Percentiles rank a stretch among this genome's conserved stretches.
phyloP scores from a whole-genome alignment of 2,113 vertebrate species.

The Elgaria multicarinata region DNA sequence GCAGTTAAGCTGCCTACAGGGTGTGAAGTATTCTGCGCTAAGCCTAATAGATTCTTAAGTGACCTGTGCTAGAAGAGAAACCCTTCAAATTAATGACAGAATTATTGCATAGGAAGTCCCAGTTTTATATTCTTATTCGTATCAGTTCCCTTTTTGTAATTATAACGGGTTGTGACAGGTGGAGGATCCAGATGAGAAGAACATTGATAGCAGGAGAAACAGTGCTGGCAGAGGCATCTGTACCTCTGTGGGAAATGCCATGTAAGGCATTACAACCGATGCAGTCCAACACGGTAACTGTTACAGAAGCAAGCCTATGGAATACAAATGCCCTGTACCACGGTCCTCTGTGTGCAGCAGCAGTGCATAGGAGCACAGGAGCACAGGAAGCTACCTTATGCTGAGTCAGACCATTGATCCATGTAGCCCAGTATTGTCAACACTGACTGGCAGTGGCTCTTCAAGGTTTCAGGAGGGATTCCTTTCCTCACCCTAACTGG shows the following conservation, averaged over 20 bases:
- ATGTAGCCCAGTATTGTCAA: too few relatives aligned
- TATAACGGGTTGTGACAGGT: neutral
- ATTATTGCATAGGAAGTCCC: fast-evolving
- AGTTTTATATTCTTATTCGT: neutral
- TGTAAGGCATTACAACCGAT: too few relatives aligned
- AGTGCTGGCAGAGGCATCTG: neutral
- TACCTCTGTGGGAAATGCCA: neutral
- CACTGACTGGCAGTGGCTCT: too few relatives aligned
- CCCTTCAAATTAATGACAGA: neutral
- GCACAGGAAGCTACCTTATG: too few relatives aligned
- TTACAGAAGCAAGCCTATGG: neutral
- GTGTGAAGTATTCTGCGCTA: fast-evolving
- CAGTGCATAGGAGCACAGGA: too few relatives aligned
- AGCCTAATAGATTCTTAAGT: neutral
- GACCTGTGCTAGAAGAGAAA: neutral
- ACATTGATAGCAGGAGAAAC: fast-evolving
- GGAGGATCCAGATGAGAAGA: neutral
- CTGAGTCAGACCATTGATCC: too few relatives aligned
- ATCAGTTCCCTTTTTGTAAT: neutral
- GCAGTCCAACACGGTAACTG: neutral
- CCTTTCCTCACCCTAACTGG: too few relatives aligned
- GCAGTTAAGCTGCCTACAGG: neutral
- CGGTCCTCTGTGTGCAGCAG: too few relatives aligned
- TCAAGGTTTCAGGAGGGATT: too few relatives aligned
- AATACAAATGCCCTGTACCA: neutral